Evolutionary conservation across 2,888 invertebrate genomes (phyloP).

Genomic region (Apoderus coryli): DNA sequence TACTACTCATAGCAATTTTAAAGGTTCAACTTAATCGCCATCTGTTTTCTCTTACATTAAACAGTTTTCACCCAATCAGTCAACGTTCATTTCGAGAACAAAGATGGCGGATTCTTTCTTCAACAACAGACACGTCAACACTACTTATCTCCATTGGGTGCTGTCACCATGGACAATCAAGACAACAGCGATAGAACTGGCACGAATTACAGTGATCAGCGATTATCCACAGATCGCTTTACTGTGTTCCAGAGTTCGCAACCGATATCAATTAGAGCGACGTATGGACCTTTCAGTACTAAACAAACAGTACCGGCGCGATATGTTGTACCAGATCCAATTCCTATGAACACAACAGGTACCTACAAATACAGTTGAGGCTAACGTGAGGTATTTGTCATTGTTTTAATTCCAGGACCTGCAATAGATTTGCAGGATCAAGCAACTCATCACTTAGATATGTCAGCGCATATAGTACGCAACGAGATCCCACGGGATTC

Average conservation of each 20-base stretch:
- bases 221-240: constrained; percentile 74
- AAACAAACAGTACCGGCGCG: constrained; percentile 87
- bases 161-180: too few species aligned
- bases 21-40: too few species aligned
- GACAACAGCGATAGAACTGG: too few species aligned
- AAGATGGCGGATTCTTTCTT: constrained; percentile 81
- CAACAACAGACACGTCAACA: constrained; percentile 68
- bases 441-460: constrained; percentile 66
- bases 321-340: constrained; percentile 73
- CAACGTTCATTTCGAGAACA: constrained; percentile 84
- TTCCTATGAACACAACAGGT: constrained; percentile 34
- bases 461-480: constrained; percentile 88
- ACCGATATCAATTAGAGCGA: constrained; percentile 80
- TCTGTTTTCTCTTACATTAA: too few species aligned
- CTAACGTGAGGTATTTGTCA: background rate
- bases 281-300: constrained; percentile 89
- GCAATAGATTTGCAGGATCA: constrained; percentile 43
- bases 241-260: constrained; percentile 84
- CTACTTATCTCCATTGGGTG: constrained; percentile 30
- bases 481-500: constrained; percentile 74
- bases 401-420: constrained; percentile 19
- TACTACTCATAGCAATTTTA: too few species aligned
- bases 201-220: constrained; percentile 39
- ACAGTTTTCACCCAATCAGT: constrained; percentile 59
- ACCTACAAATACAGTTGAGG: constrained; percentile 7